Percentiles rank a stretch among this genome's conserved stretches.
These are phyloP conservation scores for Nemapogon koenigi DNA, from an alignment of 2,888 invertebrate genomes.

Conservation along the genomic window DNA sequence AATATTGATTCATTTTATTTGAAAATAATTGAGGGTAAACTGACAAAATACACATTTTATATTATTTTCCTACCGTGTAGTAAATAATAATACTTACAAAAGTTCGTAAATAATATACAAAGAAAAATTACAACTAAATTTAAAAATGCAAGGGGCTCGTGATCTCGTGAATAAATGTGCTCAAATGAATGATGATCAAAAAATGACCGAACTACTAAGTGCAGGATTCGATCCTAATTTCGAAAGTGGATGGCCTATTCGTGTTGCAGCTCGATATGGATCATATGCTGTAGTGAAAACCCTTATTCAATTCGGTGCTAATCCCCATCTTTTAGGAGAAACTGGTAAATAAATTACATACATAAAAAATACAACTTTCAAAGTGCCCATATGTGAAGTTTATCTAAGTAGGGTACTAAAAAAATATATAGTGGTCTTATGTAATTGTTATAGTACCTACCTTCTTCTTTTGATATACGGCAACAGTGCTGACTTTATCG, in stretches of 20 bases:
- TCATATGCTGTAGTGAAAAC: constrained; percentile 33
- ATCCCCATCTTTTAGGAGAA: constrained; percentile 46
- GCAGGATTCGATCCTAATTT: constrained; percentile 44
- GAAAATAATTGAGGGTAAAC: too few relatives aligned
- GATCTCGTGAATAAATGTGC: constrained; percentile 32
- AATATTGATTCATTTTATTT: too few relatives aligned
- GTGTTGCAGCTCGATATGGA: constrained; percentile 46
- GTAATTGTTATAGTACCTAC: too few relatives aligned
- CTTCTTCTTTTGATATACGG: background rate
- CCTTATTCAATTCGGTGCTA: constrained; percentile 42
- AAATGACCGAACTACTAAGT: constrained; percentile 31
- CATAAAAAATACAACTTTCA: too few relatives aligned
- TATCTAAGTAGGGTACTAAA: too few relatives aligned
- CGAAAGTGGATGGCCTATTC: constrained; percentile 50
- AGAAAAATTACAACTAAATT: background rate
- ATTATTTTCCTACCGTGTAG: background rate
- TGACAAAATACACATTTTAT: too few relatives aligned
- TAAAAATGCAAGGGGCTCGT: constrained; percentile 27
- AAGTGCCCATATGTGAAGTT: too few relatives aligned
- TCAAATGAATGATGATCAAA: constrained; percentile 29
- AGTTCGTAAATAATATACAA: background rate
- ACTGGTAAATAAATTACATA: constrained; percentile 40
- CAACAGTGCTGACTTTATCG: background rate
- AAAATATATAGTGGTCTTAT: too few relatives aligned
- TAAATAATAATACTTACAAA: background rate